Evolutionary conservation across 1,140 invertebrate species (phyloP), one percentile per base, ranked within the genome.

Genomic region (Drosophila elegans): DNA sequence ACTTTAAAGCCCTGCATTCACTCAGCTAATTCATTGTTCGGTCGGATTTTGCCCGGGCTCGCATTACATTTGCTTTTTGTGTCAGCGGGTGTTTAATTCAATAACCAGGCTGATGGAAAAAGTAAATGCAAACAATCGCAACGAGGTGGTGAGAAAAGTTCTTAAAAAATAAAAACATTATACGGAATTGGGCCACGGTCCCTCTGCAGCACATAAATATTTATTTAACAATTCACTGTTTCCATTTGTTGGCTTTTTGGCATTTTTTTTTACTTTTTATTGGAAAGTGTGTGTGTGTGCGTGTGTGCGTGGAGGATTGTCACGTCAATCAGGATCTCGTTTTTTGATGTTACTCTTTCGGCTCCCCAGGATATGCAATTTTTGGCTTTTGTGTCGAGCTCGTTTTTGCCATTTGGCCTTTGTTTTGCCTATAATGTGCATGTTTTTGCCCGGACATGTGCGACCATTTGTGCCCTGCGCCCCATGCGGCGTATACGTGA

Each of bases 1-100:
- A 51, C 49, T 49, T 79, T 88, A 69, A 76, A 85, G 69, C 53
- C 69, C 34, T 62, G 71, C 61, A 88, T 89, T 86, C 76, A 78
- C 67, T 76, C 7, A 45, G 69, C 39, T 76, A 57, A 52, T 76
- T 85, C 74, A 88, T 60, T 73, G 66, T 21, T 54, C 51, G 41
- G n/a, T 9, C 13, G 2, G 10, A 11, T 4, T 51, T 51, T 51
- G 3, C 29, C 29, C 12, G 9, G 48, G 27, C 63, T 77, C 53
- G 38, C 44, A 54, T 63, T 54, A 44, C 46, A 36, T 44, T 64
- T 16, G 54, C 46, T 12, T 38, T 55, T 38, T 55, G 27, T 63
- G 64, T 71, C 41, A 54, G 61, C 59, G 39, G 73, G 56, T 49
- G 51, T 48, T 80, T 80, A 71, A 88, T 88, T 88, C 53, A 89